phyloP scores from a whole-genome alignment of 2,797 vertebrate species.

The Lacerta bilineata region DNA sequence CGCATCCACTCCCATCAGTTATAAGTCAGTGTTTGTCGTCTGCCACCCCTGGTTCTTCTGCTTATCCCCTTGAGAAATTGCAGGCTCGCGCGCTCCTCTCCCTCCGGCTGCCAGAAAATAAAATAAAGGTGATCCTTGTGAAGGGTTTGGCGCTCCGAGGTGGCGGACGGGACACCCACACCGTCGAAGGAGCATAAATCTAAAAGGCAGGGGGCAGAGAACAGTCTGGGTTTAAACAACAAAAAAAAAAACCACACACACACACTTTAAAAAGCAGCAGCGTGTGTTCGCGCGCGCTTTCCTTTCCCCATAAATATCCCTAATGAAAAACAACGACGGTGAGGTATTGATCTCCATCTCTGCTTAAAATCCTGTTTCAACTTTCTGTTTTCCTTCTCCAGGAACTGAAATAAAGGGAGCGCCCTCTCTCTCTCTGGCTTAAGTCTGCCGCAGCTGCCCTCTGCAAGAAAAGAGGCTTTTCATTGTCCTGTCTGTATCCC shows the following conservation, averaged over 20 bases:
- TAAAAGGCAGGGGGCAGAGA: background rate
- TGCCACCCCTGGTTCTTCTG: background rate
- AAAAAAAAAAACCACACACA: no score
- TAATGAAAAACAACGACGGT: background rate
- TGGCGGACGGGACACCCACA: background rate
- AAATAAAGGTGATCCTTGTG: background rate
- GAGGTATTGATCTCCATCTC: background rate
- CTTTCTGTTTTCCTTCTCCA: conserved; percentile 6
- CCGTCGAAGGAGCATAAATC: background rate
- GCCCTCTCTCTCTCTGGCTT: no score
- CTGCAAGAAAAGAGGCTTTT: conserved; percentile 26
- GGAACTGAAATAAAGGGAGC: background rate
- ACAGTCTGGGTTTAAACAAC: background rate
- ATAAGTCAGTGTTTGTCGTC: background rate
- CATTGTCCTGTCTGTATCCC: conserved; percentile 22
- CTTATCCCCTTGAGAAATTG: background rate
- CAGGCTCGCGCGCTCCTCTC: no score
- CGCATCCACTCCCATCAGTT: background rate
- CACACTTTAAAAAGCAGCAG: background rate
- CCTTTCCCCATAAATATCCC: background rate
- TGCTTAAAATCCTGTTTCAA: conserved; percentile 17
- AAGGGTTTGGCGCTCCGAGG: background rate
- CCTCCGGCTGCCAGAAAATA: background rate
- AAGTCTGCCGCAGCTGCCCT: background rate
- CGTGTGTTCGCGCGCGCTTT: background rate